These are phyloP conservation scores for Ovis canadensis DNA, from an alignment of 2,113 vertebrate species.

Conservation along the genomic window DNA sequence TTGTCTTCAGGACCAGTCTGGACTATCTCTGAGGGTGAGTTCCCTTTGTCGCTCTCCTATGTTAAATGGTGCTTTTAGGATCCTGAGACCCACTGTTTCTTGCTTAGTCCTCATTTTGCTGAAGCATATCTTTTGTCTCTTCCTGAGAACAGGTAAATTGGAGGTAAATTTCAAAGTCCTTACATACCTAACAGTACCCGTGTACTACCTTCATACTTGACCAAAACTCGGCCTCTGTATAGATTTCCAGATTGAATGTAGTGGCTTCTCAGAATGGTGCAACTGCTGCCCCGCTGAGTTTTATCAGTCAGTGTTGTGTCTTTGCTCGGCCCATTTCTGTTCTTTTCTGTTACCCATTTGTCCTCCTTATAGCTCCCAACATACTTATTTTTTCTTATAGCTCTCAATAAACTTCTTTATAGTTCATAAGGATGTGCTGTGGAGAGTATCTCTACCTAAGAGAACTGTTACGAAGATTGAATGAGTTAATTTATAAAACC, in stretches of 20 bases:
- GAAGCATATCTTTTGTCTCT: not conserved
- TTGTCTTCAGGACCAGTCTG: not conserved
- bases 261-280: not conserved
- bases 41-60: not conserved
- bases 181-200: not conserved
- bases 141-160: not conserved
- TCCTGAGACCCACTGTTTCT: not conserved
- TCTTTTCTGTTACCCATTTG: not conserved
- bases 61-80: not conserved
- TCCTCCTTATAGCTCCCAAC: not conserved
- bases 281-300: not conserved
- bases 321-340: not conserved
- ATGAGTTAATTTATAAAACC: not conserved
- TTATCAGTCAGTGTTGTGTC: not conserved
- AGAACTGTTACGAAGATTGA: not conserved
- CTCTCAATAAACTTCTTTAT: not conserved
- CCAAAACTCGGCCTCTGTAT: not conserved
- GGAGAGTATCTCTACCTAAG: not conserved
- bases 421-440: not conserved
- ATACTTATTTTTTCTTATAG: not conserved
- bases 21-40: not conserved
- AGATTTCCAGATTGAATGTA: not conserved
- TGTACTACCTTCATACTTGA: not conserved
- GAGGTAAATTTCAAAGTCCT: not conserved
- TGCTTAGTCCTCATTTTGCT: not conserved